Evolutionary conservation across 1,140 invertebrate species (phyloP).

Genomic region (Drosophila setifemur): DNA sequence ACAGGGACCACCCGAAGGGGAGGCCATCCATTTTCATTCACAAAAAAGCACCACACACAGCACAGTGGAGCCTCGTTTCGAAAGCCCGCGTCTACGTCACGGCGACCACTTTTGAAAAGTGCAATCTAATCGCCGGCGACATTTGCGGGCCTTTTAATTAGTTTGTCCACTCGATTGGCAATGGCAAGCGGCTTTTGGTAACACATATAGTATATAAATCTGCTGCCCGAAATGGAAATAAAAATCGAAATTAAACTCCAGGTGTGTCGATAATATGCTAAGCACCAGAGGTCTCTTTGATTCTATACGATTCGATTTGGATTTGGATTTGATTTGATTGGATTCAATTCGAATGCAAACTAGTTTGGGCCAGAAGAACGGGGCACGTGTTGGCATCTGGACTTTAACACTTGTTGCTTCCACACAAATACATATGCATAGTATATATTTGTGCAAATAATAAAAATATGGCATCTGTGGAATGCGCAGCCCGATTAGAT

Average conservation of each 20-base stretch:
- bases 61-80: conserved; percentile 23
- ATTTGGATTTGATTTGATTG: not conserved
- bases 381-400: conserved; percentile 48
- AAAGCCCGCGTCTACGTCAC: conserved; percentile 43
- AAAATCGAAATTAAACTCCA: conserved; percentile 25
- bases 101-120: conserved; percentile 25
- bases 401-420: conserved; percentile 56
- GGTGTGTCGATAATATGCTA: conserved; percentile 16
- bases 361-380: conserved; percentile 21
- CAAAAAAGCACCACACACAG: not conserved
- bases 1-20: conserved; percentile 45
- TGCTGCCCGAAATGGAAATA: conserved; percentile 26
- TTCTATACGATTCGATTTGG: conserved; percentile 8
- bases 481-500: conserved; percentile 44
- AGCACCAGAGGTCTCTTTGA: conserved; percentile 7
- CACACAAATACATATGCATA: not conserved
- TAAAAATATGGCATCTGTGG: conserved; percentile 35
- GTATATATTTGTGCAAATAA: conserved; percentile 1
- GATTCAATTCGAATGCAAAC: conserved; percentile 28
- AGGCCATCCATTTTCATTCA: conserved; percentile 19
- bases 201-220: conserved; percentile 10
- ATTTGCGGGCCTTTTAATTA: conserved; percentile 51
- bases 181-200: not conserved
- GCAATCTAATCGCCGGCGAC: conserved; percentile 59
- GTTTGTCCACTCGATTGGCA: conserved; percentile 34